Evolutionary conservation across 2,797 vertebrate genomes (phyloP).

Genomic region (Scolopax bukidnonensis): DNA sequence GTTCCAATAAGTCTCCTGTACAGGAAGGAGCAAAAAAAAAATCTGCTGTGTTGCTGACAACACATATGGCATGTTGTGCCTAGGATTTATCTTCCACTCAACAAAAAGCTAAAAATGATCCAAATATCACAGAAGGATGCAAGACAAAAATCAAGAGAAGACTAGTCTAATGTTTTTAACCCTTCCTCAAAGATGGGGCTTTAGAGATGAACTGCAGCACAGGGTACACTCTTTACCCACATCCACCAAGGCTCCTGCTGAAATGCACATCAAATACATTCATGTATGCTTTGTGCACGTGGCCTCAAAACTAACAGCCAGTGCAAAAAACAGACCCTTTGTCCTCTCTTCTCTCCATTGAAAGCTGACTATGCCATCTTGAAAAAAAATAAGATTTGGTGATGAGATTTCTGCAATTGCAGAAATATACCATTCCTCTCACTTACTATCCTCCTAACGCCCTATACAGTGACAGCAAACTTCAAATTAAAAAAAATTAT

Average conservation of each 20-base stretch:
- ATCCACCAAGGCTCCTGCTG: background rate
- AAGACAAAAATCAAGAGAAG: background rate
- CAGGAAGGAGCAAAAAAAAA: background rate
- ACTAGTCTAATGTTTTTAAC: background rate
- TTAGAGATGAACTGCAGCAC: background rate
- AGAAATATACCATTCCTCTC: background rate
- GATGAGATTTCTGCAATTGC: background rate
- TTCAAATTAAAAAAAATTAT: background rate
- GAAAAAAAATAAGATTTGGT: background rate
- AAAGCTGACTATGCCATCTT: background rate
- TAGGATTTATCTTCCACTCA: background rate
- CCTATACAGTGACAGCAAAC: background rate
- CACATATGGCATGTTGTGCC: rapidly evolving
- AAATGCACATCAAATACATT: background rate
- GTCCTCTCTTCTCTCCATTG: background rate
- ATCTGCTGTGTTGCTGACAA: background rate
- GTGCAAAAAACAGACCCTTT: background rate
- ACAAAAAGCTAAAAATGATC: background rate
- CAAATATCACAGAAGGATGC: background rate
- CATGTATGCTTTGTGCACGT: too few species aligned
- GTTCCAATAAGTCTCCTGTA: background rate
- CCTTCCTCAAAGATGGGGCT: rapidly evolving
- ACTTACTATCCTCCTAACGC: background rate
- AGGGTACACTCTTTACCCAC: background rate
- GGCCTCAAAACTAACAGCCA: background rate